A percentile compares a stretch with the other conserved stretches of the same genome.
These are phyloP conservation scores for Stenopsyche tienmushanensis DNA, from an alignment of 1,140 invertebrate genomes.

Conservation along the genomic window DNA sequence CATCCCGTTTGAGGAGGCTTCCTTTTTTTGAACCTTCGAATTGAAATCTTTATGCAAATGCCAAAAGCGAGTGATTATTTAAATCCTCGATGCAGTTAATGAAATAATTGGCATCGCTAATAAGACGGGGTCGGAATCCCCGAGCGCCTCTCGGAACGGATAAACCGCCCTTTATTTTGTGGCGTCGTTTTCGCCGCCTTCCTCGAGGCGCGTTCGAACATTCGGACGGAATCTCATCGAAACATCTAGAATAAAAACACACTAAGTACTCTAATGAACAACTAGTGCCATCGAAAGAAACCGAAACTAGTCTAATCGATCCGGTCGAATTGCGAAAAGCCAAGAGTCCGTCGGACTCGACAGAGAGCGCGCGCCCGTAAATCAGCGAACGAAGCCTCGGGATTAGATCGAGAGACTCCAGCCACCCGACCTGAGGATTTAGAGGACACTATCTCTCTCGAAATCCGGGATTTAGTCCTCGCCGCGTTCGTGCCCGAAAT, in stretches of 20 bases:
- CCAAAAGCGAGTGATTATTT: conserved; percentile 7
- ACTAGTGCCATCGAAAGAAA: no score
- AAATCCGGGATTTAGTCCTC: conserved; percentile 43
- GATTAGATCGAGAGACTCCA: conserved; percentile 58
- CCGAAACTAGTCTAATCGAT: no score
- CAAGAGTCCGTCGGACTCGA: conserved; percentile 55
- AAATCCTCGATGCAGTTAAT: conserved; percentile 31
- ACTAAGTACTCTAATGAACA: no score
- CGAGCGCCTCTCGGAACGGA: conserved; percentile 33
- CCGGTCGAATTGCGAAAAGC: no score
- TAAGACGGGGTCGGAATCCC: conserved; percentile 12
- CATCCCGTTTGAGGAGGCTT: no score
- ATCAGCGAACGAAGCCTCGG: conserved; percentile 56
- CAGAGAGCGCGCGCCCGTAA: conserved; percentile 50
- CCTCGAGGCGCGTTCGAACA: conserved; percentile 58
- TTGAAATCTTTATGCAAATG: no score
- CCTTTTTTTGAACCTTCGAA: no score
- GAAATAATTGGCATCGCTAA: conserved; percentile 37
- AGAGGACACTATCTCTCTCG: conserved; percentile 35
- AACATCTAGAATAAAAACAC: no score
- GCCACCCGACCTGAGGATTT: conserved; percentile 52
- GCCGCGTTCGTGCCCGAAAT: conserved; percentile 45
- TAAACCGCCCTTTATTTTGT: conserved; percentile 34
- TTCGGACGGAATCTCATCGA: no score
- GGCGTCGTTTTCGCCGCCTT: not conserved